Percentiles rank a stretch among this genome's conserved stretches.
phyloP scores from a whole-genome alignment of 2,888 invertebrate species.

The Nomada fabriciana region DNA sequence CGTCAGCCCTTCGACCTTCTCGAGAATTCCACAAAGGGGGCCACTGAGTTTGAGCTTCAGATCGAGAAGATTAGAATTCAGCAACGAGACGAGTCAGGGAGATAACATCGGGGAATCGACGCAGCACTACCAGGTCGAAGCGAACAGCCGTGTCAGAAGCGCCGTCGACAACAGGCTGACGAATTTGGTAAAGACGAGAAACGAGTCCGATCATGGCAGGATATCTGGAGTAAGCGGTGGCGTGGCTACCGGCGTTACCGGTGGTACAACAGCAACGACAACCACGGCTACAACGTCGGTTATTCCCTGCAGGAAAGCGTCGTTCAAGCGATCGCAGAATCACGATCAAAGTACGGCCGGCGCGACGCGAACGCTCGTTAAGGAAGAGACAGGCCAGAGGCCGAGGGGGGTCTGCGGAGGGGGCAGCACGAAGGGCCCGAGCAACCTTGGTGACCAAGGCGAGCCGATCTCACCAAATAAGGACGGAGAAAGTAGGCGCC shows the following conservation, averaged over 20 bases:
- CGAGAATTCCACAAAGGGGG: conserved; percentile 75
- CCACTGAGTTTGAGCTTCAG: conserved; percentile 64
- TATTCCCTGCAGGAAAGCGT: conserved; percentile 68
- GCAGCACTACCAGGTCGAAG: conserved; percentile 30
- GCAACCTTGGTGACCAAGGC: conserved; percentile 67
- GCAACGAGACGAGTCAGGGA: conserved; percentile 29
- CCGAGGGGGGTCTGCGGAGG: conserved; percentile 46
- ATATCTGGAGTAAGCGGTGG: conserved; percentile 41
- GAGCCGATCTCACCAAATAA: conserved; percentile 77
- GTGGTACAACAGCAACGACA: conserved; percentile 31
- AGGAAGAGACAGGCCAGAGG: conserved; percentile 69
- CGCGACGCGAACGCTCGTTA: conserved; percentile 61
- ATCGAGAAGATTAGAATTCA: conserved; percentile 48
- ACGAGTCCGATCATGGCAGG: conserved; percentile 60
- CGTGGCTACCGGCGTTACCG: conserved; percentile 24
- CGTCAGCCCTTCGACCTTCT: conserved; percentile 61
- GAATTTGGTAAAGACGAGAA: conserved; percentile 67
- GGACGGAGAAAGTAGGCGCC: conserved; percentile 77
- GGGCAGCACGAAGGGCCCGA: conserved; percentile 67
- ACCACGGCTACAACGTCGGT: conserved; percentile 45
- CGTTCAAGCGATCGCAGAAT: conserved; percentile 74
- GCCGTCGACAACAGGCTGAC: conserved; percentile 36
- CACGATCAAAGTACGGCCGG: conserved; percentile 63
- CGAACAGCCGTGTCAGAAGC: conserved; percentile 28
- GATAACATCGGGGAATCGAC: neutral